Evolutionary conservation across 1,140 invertebrate genomes (phyloP), one percentile per base, ranked within the genome.

Genomic region (Diplogasteroides magnus): DNA sequence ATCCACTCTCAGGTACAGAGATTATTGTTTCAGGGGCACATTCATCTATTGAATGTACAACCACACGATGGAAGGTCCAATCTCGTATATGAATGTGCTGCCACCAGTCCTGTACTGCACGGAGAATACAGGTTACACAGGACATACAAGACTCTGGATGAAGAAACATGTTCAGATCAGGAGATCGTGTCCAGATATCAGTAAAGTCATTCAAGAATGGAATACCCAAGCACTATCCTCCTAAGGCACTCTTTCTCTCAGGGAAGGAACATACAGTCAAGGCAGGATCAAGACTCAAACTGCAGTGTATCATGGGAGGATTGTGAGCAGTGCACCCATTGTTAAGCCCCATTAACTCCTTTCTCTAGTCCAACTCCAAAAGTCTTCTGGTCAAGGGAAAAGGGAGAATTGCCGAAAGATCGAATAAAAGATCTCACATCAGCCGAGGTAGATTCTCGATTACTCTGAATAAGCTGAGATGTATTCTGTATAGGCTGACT

Each of bases 241-340:
- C 19, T 25, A 48, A 23, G 61, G 14, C 32, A n/a, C 37, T 76
- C 26, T 77, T 56, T 48, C 58, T 73, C 25, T 69, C 61, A 25
- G 64, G 68, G 1, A 67, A 66, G 27, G 32, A 75, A 62, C 66
- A 77, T 1, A 71, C 58, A 14, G 71, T 79, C 19, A 56, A 68
- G 64, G 77, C 77, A 27, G 77, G 77, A 55, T 69, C 69, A 13
- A 56, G 32, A 19, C 65, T 78, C 59, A 78, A 78, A 63, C 37
- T 78, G n/a, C 78, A 69, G 60, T 78, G 77, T 57, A 79, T 78
- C 66, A 73, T 78, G 37, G 75, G 74, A n/a, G 77, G 77, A 32
- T 72, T 31, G 75, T 76, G 58, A 29, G 74, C 6, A n/a, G n/a
- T n/a, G n/a, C n/a, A n/a, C 15, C 15, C 70, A 28, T 13, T 37